Evolutionary conservation across 2,797 vertebrate species (phyloP).

Genomic region (Xyrichtys novacula): DNA sequence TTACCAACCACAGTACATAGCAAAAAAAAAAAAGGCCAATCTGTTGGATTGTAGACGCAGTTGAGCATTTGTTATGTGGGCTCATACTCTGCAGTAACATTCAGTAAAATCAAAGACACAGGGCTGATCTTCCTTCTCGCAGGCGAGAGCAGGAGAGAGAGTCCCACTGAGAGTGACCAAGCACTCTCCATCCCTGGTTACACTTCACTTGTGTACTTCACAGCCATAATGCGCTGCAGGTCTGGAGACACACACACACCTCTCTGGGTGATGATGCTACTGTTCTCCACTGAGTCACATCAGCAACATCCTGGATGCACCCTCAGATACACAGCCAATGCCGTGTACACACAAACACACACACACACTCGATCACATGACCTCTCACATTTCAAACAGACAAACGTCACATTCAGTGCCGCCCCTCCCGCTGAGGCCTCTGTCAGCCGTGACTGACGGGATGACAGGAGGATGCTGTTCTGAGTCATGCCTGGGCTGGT

Average conservation of each 20-base stretch:
- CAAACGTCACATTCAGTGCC: conserved; percentile 54
- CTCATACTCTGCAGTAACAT: too few species aligned
- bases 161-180: conserved; percentile 60
- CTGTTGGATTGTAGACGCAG: too few species aligned
- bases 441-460: conserved; percentile 78
- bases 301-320: conserved; percentile 32
- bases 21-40: too few species aligned
- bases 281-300: conserved; percentile 51
- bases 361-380: conserved; percentile 23
- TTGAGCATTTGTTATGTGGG: too few species aligned
- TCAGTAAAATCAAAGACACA: not conserved
- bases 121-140: conserved; percentile 10
- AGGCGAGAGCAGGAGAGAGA: conserved; percentile 27
- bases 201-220: conserved; percentile 38
- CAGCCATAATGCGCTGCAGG: conserved; percentile 52
- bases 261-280: conserved; percentile 49
- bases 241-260: conserved; percentile 46
- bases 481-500: conserved; percentile 80
- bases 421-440: conserved; percentile 70
- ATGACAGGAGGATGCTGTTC: conserved; percentile 72
- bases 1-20: too few species aligned
- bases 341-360: conserved; percentile 17
- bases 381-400: conserved; percentile 51
- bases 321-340: conserved; percentile 17
- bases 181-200: conserved; percentile 45